Percentiles rank a stretch among this genome's conserved stretches.
These are phyloP conservation scores for Calephelis virginiensis DNA, from an alignment of 1,140 invertebrate species.

Conservation along the genomic window DNA sequence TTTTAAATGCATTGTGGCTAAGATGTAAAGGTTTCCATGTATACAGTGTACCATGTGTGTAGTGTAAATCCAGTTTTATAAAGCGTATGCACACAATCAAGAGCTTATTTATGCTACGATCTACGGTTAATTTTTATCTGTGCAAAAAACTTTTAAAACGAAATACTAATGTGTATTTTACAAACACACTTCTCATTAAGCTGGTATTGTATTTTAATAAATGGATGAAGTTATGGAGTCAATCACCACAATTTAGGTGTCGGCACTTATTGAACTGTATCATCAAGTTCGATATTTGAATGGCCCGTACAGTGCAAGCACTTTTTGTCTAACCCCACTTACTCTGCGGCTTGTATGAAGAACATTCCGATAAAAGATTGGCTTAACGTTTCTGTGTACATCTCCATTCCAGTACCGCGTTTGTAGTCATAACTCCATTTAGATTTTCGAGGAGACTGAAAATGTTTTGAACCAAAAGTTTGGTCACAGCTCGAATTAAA, in stretches of 20 bases:
- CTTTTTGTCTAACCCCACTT: conserved; percentile 82
- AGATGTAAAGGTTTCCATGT: no score
- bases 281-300: conserved; percentile 27
- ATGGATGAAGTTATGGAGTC: conserved; percentile 7
- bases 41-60: neutral
- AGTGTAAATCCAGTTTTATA: neutral
- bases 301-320: conserved; percentile 22
- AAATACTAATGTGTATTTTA: conserved; percentile 12
- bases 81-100: neutral
- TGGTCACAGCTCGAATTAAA: no score
- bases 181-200: conserved; percentile 10
- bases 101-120: neutral
- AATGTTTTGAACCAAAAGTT: conserved; percentile 36
- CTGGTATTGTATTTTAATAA: neutral
- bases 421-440: conserved; percentile 99
- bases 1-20: no score
- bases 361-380: conserved; percentile 97
- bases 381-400: conserved; percentile 99
- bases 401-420: conserved; percentile 98
- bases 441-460: conserved; percentile 94
- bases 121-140: conserved; percentile 8
- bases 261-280: conserved; percentile 25
- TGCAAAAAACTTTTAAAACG: conserved; percentile 6
- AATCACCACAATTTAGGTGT: neutral
- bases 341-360: conserved; percentile 98